A percentile compares a stretch with the other conserved stretches of the same genome.
Evolutionary conservation across 2,113 vertebrate species (phyloP).

Genomic region (Helogale parvula): DNA sequence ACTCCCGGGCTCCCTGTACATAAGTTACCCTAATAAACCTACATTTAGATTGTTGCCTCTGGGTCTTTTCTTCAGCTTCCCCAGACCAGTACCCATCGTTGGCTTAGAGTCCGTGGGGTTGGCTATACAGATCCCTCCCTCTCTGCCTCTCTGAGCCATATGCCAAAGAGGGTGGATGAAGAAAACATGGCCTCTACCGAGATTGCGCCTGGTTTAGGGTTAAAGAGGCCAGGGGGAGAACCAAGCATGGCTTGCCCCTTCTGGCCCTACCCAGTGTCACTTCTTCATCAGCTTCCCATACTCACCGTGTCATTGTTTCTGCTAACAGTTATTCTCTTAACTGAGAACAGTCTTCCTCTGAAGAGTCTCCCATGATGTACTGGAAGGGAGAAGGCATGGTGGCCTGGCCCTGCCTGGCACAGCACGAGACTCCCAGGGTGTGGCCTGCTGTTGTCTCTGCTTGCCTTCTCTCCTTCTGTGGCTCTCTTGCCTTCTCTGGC

Average conservation of each 20-base stretch:
- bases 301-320: not conserved
- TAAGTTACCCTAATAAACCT: not conserved
- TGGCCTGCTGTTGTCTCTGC: not conserved
- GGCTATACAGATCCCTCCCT: not conserved
- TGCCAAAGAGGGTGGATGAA: not conserved
- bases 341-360: not conserved
- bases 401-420: not conserved
- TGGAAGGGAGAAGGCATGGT: not conserved
- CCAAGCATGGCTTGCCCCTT: not conserved
- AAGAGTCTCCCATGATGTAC: not conserved
- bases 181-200: not conserved
- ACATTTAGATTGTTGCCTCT: not conserved
- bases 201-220: not conserved
- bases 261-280: too few relatives aligned
- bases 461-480: not conserved
- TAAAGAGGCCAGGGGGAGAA: not conserved
- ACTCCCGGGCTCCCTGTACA: not conserved
- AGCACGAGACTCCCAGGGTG: not conserved
- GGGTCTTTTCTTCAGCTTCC: not conserved
- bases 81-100: not conserved
- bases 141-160: not conserved
- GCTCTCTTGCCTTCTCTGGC: not conserved
- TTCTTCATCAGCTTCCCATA: not conserved
- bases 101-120: not conserved
- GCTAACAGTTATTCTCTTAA: not conserved